Base-by-base conservation (phyloP, 2,888 invertebrate genomes). In the Hyposoter dolosus region DNA sequence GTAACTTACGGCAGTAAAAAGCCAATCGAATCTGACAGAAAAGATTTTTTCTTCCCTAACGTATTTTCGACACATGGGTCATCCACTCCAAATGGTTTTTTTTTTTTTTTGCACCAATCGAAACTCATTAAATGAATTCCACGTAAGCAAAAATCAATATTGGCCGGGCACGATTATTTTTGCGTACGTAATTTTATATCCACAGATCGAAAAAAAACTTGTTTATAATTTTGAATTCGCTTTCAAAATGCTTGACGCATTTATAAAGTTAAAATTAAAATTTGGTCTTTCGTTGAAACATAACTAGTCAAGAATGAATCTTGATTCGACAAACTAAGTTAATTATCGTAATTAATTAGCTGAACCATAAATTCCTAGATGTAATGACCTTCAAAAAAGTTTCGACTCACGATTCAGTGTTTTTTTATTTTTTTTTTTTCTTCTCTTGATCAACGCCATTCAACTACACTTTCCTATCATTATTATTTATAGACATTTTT, bases 401-500 rank as follows among this genome's bases (percentile, higher is more conserved):
- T n/a, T 3, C 23, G n/a, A 23, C 17, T 28, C 9, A 12, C 17
- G 19, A n/a, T 15, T n/a, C 12, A 15, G 35, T n/a, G 50, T 50
- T 6, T 69, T 47, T 45, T 47, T 3, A 28, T 17, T 50, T 6
- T 69, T 47, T 45, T 47, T 7, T 71, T 17, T 53, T 50, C n/a
- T 53, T 53, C 15, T 28, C 53, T 50, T 47, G 23, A n/a, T 4
- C 12, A 10, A 12, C 7, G 19, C 1, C 19, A 60, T 60, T 19
- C 12, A 28, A 60, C 28, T 28, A 2, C 0, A 60, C 12, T 35
- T 35, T 71, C 35, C n/a, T 17, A 47, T 40, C 40, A 40, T 68
- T 35, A n/a, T 65, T 66, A 43, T 68, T 76, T 53, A 40, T 40
- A 32, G 66, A 77, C 23, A 45, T 47, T 72, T 63, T 28, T 60